These are phyloP conservation scores for Grapholita molesta DNA, from an alignment of 1,140 invertebrate genomes.

Conservation along the genomic window DNA sequence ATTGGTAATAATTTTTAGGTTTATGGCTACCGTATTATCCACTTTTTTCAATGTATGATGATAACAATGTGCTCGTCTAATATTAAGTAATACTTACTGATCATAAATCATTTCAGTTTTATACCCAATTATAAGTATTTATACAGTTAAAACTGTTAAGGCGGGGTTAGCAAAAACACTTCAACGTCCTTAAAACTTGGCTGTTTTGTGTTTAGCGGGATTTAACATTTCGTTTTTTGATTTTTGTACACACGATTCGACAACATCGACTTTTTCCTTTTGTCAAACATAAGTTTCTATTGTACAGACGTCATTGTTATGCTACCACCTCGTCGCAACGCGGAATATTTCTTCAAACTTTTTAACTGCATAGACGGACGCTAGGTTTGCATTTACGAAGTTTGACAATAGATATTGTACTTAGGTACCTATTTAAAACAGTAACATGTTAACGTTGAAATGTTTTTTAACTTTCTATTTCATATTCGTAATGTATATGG, in stretches of 20 bases:
- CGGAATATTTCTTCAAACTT: conserved; percentile 27
- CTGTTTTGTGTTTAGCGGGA: neutral
- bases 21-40: too few relatives aligned
- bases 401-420: conserved; percentile 18
- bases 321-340: conserved; percentile 28
- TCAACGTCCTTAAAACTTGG: neutral
- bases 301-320: conserved; percentile 41
- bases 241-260: conserved; percentile 39
- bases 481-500: too few relatives aligned
- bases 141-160: neutral
- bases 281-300: conserved; percentile 42
- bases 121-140: neutral
- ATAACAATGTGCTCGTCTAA: too few relatives aligned
- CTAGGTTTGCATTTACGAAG: conserved; percentile 20
- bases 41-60: too few relatives aligned
- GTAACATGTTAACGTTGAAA: neutral
- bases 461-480: neutral
- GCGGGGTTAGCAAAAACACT: neutral
- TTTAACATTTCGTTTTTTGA: conserved; percentile 29
- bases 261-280: conserved; percentile 30
- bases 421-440: neutral
- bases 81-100: too few relatives aligned
- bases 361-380: neutral
- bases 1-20: too few relatives aligned
- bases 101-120: neutral